Evolutionary conservation across 1,140 invertebrate species (phyloP).

Genomic region (Teleopsis dalmanni): DNA sequence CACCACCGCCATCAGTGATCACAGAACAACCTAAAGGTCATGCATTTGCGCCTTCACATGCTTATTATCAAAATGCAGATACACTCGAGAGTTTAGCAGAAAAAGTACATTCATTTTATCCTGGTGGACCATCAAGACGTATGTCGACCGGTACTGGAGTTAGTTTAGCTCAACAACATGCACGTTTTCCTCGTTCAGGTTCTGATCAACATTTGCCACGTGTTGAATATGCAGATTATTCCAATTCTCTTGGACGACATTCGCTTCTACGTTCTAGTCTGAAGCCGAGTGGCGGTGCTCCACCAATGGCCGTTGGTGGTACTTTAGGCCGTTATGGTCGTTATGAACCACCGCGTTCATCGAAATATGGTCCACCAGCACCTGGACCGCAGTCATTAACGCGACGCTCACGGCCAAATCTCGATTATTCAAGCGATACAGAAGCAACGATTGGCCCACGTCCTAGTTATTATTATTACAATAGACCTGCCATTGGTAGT

Average conservation of each 20-base stretch:
- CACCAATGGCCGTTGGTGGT: constrained; percentile 33
- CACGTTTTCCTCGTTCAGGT: constrained; percentile 64
- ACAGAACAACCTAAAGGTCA: constrained; percentile 81
- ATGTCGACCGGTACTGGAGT: constrained; percentile 50
- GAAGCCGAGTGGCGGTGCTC: constrained; percentile 49
- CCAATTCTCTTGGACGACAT: constrained; percentile 60
- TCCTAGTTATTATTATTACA: constrained; percentile 70
- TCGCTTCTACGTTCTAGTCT: constrained; percentile 67
- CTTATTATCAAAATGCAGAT: constrained; percentile 69
- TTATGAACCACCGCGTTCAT: constrained; percentile 34
- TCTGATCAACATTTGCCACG: constrained; percentile 77
- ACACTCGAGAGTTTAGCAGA: constrained; percentile 83
- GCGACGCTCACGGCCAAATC: constrained; percentile 61
- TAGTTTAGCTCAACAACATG: constrained; percentile 37
- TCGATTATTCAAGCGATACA: constrained; percentile 90
- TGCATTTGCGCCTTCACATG: constrained; percentile 70
- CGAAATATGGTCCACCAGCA: constrained; percentile 34
- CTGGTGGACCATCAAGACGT: constrained; percentile 52
- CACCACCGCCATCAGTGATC: constrained; percentile 73
- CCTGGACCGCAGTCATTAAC: constrained; percentile 49
- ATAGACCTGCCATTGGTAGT: constrained; percentile 46
- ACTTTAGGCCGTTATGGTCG: constrained; percentile 42
- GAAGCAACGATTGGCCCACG: constrained; percentile 76
- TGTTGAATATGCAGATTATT: constrained; percentile 67
- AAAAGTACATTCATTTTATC: constrained; percentile 80